These are phyloP conservation scores for Aviceda leuphotes DNA, from an alignment of 2,797 vertebrate species.

Conservation along the genomic window DNA sequence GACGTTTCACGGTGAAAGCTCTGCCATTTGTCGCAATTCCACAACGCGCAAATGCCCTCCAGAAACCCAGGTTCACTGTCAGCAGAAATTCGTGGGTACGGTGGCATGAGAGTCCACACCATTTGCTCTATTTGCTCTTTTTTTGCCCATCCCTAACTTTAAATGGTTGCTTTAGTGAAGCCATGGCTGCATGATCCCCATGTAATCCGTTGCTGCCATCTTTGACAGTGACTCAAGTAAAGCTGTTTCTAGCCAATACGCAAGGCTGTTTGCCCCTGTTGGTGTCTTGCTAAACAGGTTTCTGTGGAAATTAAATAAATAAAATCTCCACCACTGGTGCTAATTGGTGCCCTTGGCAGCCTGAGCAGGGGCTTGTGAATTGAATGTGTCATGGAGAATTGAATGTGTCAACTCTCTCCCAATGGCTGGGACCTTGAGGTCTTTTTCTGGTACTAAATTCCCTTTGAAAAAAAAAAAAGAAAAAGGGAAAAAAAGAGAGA, in stretches of 20 bases:
- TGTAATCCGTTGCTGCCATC: not conserved
- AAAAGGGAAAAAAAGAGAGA: not conserved
- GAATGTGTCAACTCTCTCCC: conserved; percentile 57
- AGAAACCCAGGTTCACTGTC: not conserved
- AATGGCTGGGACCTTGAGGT: conserved; percentile 22
- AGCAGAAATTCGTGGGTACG: not conserved
- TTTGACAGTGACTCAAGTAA: not conserved
- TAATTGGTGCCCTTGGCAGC: conserved; percentile 65
- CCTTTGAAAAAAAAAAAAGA: not conserved
- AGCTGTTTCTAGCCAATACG: not conserved
- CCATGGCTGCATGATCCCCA: not conserved
- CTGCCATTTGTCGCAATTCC: not conserved
- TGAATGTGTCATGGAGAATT: conserved; percentile 59
- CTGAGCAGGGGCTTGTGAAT: conserved; percentile 43
- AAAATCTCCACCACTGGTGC: conserved; percentile 21
- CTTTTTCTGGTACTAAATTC: conserved; percentile 53
- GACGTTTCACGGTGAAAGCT: not conserved
- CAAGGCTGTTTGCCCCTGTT: not conserved
- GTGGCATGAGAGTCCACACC: not conserved
- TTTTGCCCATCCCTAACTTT: not conserved
- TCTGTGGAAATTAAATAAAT: conserved; percentile 54
- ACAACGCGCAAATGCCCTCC: accelerated
- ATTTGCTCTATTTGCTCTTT: no score
- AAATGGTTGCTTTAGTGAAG: not conserved
- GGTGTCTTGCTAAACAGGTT: conserved; percentile 34